These are phyloP conservation scores for Lemur catta DNA, from an alignment of 2,797 vertebrate species.

Conservation along the genomic window DNA sequence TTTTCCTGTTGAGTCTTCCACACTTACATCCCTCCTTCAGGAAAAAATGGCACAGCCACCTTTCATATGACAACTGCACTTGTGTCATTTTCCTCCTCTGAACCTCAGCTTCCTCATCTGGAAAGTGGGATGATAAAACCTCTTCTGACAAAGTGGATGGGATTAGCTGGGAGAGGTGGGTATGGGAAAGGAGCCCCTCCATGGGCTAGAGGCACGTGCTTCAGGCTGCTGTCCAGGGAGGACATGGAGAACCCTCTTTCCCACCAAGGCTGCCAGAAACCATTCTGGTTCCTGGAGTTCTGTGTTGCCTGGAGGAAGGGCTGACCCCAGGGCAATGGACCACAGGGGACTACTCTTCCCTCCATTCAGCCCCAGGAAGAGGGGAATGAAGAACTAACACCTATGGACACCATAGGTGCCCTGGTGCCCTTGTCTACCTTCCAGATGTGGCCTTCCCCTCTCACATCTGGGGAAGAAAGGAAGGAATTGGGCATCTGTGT, in stretches of 20 bases:
- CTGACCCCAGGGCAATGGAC: not conserved
- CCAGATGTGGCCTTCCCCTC: not conserved
- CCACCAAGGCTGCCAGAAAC: not conserved
- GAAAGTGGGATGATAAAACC: not conserved
- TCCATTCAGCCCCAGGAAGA: not conserved
- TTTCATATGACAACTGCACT: not conserved
- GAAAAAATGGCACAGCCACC: not conserved
- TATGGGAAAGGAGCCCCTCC: not conserved
- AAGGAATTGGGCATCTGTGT: not conserved
- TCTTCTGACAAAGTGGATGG: not conserved
- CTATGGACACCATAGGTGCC: not conserved
- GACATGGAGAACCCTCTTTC: not conserved
- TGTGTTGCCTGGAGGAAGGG: not conserved
- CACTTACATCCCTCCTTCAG: not conserved
- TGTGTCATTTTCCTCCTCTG: not conserved
- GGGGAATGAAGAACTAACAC: not conserved
- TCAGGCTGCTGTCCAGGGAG: not conserved
- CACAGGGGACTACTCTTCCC: not conserved
- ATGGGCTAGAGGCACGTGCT: not conserved
- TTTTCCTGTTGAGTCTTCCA: not conserved
- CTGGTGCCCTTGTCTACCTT: not conserved
- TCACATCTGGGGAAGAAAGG: not conserved
- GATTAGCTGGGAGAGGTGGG: not conserved
- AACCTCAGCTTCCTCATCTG: not conserved
- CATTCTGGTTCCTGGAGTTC: not conserved